phyloP scores from a whole-genome alignment of 2,888 invertebrate genomes.

The Clusia tigrina region DNA sequence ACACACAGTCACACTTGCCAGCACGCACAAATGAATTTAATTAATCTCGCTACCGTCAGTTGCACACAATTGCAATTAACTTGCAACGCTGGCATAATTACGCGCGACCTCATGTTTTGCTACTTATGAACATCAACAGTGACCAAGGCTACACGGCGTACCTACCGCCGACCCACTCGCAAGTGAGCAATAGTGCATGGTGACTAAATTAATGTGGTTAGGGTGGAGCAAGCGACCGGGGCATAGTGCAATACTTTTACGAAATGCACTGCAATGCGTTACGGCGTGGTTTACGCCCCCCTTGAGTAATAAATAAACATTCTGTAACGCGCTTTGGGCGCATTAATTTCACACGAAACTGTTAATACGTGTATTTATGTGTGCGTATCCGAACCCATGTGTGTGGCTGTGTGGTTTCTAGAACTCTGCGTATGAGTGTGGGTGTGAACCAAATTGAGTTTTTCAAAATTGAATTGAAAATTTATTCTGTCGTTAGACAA shows the following conservation, averaged over 20 bases:
- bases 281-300: slow-evolving; percentile 24
- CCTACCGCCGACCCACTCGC: no score
- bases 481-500: no score
- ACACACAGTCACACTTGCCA: not conserved
- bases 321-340: slow-evolving; percentile 45
- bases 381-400: no score
- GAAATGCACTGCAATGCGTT: slow-evolving; percentile 21
- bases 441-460: no score
- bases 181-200: no score
- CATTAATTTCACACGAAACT: slow-evolving; percentile 41
- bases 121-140: slow-evolving; percentile 49
- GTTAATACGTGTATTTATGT: no score
- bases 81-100: slow-evolving; percentile 61
- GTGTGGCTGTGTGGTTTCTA: no score
- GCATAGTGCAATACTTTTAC: not conserved
- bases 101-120: slow-evolving; percentile 60
- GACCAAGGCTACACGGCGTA: not conserved
- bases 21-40: slow-evolving; percentile 51
- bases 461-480: no score
- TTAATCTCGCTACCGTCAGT: slow-evolving; percentile 61
- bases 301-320: slow-evolving; percentile 47
- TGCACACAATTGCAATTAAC: slow-evolving; percentile 62
- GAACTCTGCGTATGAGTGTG: no score
- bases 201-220: not conserved
- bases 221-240: not conserved